Percentiles rank a stretch among this genome's conserved stretches.
Evolutionary conservation across 2,113 vertebrate genomes (phyloP).

Genomic region (Opisthocomus hoazin): DNA sequence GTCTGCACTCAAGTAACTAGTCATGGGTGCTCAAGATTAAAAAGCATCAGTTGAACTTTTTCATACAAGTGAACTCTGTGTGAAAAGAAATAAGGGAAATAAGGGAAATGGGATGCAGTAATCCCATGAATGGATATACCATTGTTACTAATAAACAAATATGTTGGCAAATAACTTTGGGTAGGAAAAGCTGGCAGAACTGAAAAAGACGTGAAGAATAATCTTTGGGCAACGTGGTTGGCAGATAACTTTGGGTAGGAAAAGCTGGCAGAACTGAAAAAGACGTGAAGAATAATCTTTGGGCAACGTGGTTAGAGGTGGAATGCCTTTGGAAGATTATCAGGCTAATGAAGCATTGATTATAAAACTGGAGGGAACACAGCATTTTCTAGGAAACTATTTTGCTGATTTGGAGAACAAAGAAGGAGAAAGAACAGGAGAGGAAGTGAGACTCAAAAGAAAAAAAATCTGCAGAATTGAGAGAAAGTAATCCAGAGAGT

Average conservation of each 20-base stretch:
- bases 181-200: background rate
- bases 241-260: background rate
- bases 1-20: background rate
- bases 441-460: background rate
- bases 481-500: background rate
- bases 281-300: background rate
- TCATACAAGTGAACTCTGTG: background rate
- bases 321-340: background rate
- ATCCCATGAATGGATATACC: background rate
- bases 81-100: background rate
- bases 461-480: background rate
- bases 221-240: background rate
- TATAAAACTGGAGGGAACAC: background rate
- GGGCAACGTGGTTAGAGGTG: background rate
- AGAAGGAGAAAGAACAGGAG: background rate
- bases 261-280: background rate
- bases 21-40: background rate
- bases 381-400: background rate
- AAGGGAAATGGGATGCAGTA: background rate
- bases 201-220: background rate
- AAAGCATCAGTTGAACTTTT: background rate
- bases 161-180: background rate
- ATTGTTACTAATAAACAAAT: background rate
- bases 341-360: background rate
- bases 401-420: background rate